phyloP scores from a whole-genome alignment of 2,888 invertebrate genomes.

The Hirtodrosophila trivittata region DNA sequence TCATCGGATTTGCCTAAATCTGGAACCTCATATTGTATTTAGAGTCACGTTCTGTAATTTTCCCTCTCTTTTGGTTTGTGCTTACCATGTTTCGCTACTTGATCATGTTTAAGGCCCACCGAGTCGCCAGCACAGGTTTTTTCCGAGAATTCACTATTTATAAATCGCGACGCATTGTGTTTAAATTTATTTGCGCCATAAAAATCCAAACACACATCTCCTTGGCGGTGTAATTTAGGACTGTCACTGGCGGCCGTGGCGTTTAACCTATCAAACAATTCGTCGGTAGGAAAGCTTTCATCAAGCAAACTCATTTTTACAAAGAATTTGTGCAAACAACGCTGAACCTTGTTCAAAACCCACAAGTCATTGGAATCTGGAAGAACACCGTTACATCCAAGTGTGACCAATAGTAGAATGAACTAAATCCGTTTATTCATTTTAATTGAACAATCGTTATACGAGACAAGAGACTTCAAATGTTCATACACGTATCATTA shows the following conservation, averaged over 20 bases:
- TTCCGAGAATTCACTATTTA: slow-evolving; percentile 54
- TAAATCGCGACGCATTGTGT: slow-evolving; percentile 49
- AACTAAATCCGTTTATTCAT: too few species aligned
- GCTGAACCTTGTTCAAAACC: neutral
- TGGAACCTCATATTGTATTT: slow-evolving; percentile 9
- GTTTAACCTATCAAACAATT: slow-evolving; percentile 61
- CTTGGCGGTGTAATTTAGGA: slow-evolving; percentile 27
- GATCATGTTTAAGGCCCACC: slow-evolving; percentile 38
- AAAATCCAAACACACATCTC: slow-evolving; percentile 10
- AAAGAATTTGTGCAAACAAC: neutral
- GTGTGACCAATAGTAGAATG: slow-evolving; percentile 18
- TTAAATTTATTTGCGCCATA: slow-evolving; percentile 33
- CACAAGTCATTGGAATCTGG: neutral
- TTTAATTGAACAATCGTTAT: too few species aligned
- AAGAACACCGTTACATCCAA: slow-evolving; percentile 24
- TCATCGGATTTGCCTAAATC: neutral
- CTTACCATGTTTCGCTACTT: slow-evolving; percentile 32
- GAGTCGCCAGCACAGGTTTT: slow-evolving; percentile 77
- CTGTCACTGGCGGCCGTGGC: slow-evolving; percentile 12
- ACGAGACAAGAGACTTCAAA: too few species aligned
- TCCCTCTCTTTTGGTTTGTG: too few species aligned
- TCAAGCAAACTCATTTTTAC: slow-evolving; percentile 78
- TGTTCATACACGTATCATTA: too few species aligned
- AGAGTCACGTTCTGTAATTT: too few species aligned
- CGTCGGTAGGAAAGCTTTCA: slow-evolving; percentile 81